Percentiles rank a stretch among this genome's conserved stretches.
Evolutionary conservation across 2,888 invertebrate genomes (phyloP).

Genomic region (Noctua janthe): DNA sequence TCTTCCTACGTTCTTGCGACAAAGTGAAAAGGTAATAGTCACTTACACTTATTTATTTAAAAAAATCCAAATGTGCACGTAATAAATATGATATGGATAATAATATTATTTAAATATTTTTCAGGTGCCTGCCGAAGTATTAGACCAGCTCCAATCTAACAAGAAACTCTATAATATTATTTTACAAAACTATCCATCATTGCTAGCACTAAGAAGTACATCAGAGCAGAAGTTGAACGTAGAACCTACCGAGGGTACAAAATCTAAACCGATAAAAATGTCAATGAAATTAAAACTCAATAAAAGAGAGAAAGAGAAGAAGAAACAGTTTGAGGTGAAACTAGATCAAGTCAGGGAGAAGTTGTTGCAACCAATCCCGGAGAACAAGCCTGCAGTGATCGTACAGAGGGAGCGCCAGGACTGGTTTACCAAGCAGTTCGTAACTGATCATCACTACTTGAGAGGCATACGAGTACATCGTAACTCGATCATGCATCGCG

Average conservation of each 20-base stretch:
- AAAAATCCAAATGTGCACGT: background rate
- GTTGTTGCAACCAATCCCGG: slow-evolving; percentile 86
- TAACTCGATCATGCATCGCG: slow-evolving; percentile 96
- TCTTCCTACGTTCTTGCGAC: slow-evolving; percentile 94
- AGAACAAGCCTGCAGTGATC: slow-evolving; percentile 82
- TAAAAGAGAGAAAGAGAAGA: slow-evolving; percentile 74
- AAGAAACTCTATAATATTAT: slow-evolving; percentile 93
- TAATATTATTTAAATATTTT: slow-evolving; percentile 44
- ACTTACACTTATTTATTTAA: background rate
- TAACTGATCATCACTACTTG: slow-evolving; percentile 92
- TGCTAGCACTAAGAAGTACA: slow-evolving; percentile 91
- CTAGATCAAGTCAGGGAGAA: slow-evolving; percentile 83
- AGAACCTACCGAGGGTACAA: slow-evolving; percentile 75
- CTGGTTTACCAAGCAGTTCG: slow-evolving; percentile 89
- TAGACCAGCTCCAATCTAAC: slow-evolving; percentile 92
- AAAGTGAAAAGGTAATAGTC: slow-evolving; percentile 92
- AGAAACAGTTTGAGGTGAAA: slow-evolving; percentile 85
- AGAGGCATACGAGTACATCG: slow-evolving; percentile 93
- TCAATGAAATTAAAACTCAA: slow-evolving; percentile 91
- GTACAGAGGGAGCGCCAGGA: slow-evolving; percentile 79
- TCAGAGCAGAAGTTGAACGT: slow-evolving; percentile 91
- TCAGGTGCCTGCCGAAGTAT: slow-evolving; percentile 93
- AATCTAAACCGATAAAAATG: slow-evolving; percentile 91
- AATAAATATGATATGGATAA: background rate
- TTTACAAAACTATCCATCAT: slow-evolving; percentile 93